Conservation (phyloP, 1,140 invertebrate species). For the Kradibia gibbosae region DNA sequence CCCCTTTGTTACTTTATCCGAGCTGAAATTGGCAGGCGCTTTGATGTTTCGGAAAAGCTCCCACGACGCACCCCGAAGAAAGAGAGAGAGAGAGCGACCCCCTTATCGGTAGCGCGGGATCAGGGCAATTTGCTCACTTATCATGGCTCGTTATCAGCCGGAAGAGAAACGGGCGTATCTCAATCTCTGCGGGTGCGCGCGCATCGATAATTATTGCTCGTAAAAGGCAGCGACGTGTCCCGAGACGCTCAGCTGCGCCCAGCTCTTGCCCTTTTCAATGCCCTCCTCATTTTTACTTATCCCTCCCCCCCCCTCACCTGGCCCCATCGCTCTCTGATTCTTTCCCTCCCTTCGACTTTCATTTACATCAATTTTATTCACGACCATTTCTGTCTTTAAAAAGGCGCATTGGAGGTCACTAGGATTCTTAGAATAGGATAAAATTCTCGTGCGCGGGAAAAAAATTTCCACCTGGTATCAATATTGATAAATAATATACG, state of each 20-base stretch:
- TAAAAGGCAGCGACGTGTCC: slow-evolving; percentile 54
- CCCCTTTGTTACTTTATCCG: too few relatives aligned
- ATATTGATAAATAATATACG: neutral
- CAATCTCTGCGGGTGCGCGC: slow-evolving; percentile 51
- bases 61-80: neutral
- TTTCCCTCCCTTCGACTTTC: neutral
- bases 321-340: too few relatives aligned
- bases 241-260: neutral
- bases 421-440: too few relatives aligned
- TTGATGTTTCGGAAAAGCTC: neutral
- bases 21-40: neutral
- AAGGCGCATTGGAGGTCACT: too few relatives aligned
- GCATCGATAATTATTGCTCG: slow-evolving; percentile 65
- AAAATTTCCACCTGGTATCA: neutral
- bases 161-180: slow-evolving; percentile 54
- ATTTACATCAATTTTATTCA: too few relatives aligned
- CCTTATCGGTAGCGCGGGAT: slow-evolving; percentile 25
- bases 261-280: neutral
- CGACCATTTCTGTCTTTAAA: too few relatives aligned
- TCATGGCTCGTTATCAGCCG: slow-evolving; percentile 54
- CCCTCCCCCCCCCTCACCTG: neutral
- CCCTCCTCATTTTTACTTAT: neutral
- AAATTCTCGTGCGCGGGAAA: too few relatives aligned
- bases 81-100: neutral
- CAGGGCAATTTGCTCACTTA: slow-evolving; percentile 41